phyloP scores from a whole-genome alignment of 2,113 vertebrate genomes.

The Ovis canadensis region DNA sequence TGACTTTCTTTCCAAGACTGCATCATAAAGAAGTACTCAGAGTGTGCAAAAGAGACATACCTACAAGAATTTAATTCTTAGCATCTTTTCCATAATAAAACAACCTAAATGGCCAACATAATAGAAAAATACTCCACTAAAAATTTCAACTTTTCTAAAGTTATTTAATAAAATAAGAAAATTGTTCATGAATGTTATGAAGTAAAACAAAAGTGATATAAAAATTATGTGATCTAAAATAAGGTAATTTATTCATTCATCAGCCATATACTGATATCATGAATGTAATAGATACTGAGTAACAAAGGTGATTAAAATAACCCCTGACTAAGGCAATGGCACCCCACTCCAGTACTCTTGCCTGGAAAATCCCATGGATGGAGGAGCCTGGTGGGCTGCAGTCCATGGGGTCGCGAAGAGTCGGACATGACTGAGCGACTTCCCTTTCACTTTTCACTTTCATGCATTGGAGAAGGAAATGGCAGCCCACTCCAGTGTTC shows the following conservation, averaged over 20 bases:
- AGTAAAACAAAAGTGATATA: not conserved
- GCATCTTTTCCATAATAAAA: not conserved
- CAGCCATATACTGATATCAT: not conserved
- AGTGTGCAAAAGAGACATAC: not conserved
- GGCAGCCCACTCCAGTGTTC: no score
- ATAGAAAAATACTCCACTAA: not conserved
- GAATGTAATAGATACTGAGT: not conserved
- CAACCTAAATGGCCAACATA: not conserved
- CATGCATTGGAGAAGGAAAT: no score
- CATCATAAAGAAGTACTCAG: not conserved
- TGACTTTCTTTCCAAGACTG: not conserved
- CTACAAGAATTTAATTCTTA: not conserved
- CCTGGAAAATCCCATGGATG: no score
- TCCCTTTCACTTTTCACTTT: no score
- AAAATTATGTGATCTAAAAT: not conserved
- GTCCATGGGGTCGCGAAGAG: no score
- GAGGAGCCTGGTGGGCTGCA: no score
- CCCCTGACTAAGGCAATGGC: not conserved
- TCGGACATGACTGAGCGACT: no score
- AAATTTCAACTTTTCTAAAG: not conserved
- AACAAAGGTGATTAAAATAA: not conserved
- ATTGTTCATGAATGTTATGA: not conserved
- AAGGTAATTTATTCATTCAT: not conserved
- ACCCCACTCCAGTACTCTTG: no score
- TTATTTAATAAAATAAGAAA: not conserved